These are phyloP conservation scores for Choristoneura rosaceana DNA, from an alignment of 2,888 invertebrate species.

Conservation along the genomic window DNA sequence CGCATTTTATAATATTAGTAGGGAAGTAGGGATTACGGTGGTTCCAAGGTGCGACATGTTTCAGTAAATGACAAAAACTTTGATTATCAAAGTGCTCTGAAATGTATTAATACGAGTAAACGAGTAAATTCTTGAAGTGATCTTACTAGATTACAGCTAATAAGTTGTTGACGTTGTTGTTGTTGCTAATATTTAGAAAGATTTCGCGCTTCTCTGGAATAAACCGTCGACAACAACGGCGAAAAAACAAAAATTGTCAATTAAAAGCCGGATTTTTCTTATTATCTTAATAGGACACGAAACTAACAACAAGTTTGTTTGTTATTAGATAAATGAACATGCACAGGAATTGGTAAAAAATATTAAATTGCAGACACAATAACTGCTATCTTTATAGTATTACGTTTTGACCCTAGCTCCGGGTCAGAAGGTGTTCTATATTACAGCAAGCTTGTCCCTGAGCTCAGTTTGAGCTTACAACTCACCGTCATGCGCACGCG, in stretches of 20 bases:
- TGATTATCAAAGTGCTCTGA: no score
- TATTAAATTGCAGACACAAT: constrained; percentile 39
- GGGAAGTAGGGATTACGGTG: no score
- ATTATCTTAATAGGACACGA: constrained; percentile 2
- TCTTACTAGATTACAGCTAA: no score
- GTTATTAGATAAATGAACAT: constrained; percentile 27
- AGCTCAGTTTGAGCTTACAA: constrained; percentile 50
- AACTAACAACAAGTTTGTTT: constrained; percentile 30
- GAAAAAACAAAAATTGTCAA: neutral
- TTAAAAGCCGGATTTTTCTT: constrained; percentile 17
- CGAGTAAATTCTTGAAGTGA: no score
- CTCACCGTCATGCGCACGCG: constrained; percentile 43
- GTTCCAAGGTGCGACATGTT: no score
- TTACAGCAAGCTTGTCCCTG: constrained; percentile 46
- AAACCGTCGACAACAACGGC: neutral
- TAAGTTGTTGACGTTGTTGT: no score
- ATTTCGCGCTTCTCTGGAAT: no score
- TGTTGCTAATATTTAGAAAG: no score
- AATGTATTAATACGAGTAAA: no score
- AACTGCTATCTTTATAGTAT: constrained; percentile 29
- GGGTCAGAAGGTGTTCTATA: constrained; percentile 54
- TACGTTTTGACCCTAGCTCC: constrained; percentile 57
- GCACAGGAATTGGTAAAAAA: constrained; percentile 28
- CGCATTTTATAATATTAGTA: no score
- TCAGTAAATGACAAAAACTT: no score